A percentile compares a stretch with the other conserved stretches of the same genome.
phyloP scores from a whole-genome alignment of 2,888 invertebrate species.

The Eledona agricola region DNA sequence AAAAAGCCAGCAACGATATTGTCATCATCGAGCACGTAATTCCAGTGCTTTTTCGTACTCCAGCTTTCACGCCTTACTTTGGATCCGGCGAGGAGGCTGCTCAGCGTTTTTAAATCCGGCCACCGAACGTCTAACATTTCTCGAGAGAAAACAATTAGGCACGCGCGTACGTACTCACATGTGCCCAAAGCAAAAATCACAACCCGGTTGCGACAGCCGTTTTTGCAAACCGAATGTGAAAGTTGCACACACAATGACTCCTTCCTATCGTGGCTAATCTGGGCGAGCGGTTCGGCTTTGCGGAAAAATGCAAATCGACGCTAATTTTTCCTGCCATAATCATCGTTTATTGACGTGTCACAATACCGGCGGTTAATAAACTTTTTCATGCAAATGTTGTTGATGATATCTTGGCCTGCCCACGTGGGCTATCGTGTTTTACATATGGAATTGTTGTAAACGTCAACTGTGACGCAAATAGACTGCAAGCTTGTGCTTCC shows the following conservation, averaged over 20 bases:
- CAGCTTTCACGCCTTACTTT: too few relatives aligned
- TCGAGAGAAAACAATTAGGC: conserved; percentile 12
- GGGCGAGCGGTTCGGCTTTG: not conserved
- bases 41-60: too few relatives aligned
- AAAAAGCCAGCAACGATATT: too few relatives aligned
- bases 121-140: too few relatives aligned
- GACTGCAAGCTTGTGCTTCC: too few relatives aligned
- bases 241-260: conserved; percentile 15
- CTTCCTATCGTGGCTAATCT: conserved; percentile 5
- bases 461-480: too few relatives aligned
- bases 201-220: conserved; percentile 14
- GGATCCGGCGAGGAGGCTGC: too few relatives aligned
- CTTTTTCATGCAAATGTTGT: conserved; percentile 14
- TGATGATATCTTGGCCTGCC: conserved; percentile 16
- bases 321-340: conserved; percentile 4
- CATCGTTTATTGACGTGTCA: too few relatives aligned
- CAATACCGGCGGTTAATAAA: conserved; percentile 12
- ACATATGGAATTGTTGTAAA: conserved; percentile 15
- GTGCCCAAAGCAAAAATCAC: conserved; percentile 10
- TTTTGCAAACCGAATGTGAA: conserved; percentile 16
- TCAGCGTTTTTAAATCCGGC: too few relatives aligned
- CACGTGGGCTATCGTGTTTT: conserved; percentile 11
- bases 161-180: conserved; percentile 12
- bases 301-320: conserved; percentile 6
- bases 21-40: too few relatives aligned